A percentile compares a stretch with the other conserved stretches of the same genome.
Conservation (phyloP, 2,113 vertebrate species). For the Meriones unguiculatus region DNA sequence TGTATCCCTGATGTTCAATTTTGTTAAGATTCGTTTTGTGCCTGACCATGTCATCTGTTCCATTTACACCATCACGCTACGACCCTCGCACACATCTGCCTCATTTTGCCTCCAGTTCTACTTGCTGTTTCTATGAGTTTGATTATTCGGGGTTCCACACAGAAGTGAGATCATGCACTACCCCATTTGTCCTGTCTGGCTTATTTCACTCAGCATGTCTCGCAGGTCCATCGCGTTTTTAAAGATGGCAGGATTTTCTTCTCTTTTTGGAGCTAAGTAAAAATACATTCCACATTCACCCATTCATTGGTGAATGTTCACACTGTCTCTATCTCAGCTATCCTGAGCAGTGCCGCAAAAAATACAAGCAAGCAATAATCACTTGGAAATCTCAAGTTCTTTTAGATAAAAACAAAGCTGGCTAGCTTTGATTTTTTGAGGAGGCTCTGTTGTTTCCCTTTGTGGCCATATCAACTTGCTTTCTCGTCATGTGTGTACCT, state of each 20-base stretch:
- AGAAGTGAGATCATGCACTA: not conserved
- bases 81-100: not conserved
- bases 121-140: not conserved
- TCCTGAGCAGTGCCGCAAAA: not conserved
- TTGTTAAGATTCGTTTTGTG: not conserved
- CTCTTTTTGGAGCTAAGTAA: not conserved
- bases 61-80: not conserved
- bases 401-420: not conserved
- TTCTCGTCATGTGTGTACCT: not conserved
- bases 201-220: not conserved
- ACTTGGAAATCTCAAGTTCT: not conserved
- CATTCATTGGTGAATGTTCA: not conserved
- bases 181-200: not conserved
- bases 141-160: not conserved
- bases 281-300: not conserved
- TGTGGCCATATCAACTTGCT: not conserved
- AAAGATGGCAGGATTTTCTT: not conserved
- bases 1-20: not conserved
- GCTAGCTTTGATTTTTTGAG: not conserved
- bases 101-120: not conserved
- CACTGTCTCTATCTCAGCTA: not conserved
- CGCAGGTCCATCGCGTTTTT: not conserved
- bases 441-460: not conserved
- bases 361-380: not conserved
- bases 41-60: not conserved